phyloP scores from a whole-genome alignment of 1,140 invertebrate genomes.

The Monomorium pharaonis region DNA sequence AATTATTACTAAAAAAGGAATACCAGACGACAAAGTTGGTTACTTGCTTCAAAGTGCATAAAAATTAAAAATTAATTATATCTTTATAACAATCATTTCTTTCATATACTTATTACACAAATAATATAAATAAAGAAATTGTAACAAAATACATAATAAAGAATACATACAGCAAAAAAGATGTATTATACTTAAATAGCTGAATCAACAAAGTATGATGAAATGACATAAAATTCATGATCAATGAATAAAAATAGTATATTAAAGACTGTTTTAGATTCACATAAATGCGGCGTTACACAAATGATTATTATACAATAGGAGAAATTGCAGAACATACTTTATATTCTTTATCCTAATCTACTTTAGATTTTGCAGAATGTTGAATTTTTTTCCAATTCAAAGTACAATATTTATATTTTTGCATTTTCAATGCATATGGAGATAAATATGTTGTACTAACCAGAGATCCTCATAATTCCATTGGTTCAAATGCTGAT shows the following conservation, averaged over 20 bases:
- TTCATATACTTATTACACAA: neutral
- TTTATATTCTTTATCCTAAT: constrained; percentile 15
- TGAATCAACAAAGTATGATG: neutral
- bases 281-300: neutral
- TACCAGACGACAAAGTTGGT: too few relatives aligned
- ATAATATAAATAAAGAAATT: constrained; percentile 13
- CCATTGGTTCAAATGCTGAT: constrained; percentile 80
- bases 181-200: neutral
- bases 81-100: neutral
- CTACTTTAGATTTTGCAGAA: constrained; percentile 14
- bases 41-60: too few relatives aligned
- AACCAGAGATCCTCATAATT: constrained; percentile 74
- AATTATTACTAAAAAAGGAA: too few relatives aligned
- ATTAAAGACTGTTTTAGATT: neutral
- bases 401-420: constrained; percentile 16
- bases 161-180: neutral
- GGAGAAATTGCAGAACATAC: constrained; percentile 18
- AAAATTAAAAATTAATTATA: too few relatives aligned
- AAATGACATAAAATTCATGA: neutral
- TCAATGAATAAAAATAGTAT: neutral
- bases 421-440: constrained; percentile 19
- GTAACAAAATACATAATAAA: neutral
- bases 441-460: constrained; percentile 14
- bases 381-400: constrained; percentile 7
- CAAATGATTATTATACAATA: constrained; percentile 30